These are phyloP conservation scores for Siniperca scherzeri DNA, from an alignment of 2,797 vertebrate species.

Conservation along the genomic window DNA sequence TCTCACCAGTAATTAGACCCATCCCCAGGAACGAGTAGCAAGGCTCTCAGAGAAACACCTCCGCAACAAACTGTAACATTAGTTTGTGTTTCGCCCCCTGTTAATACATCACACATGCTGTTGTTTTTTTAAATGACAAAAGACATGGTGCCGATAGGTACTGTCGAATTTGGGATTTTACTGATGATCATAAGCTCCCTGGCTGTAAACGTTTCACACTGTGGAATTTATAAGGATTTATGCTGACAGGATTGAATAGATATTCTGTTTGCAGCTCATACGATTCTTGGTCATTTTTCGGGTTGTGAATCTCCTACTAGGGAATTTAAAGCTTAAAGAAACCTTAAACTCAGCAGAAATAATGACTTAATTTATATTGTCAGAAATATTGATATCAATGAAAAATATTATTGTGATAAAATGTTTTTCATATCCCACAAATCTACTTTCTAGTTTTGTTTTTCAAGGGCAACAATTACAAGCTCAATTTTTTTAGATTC, in stretches of 20 bases:
- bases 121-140: neutral
- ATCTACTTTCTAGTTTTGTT: neutral
- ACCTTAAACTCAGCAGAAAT: neutral
- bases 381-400: neutral
- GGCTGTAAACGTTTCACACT: neutral
- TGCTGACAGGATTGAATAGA: neutral
- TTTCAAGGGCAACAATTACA: slow-evolving; percentile 9
- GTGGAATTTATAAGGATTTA: neutral
- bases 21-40: neutral
- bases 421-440: neutral
- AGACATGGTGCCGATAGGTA: neutral
- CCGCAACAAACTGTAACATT: neutral
- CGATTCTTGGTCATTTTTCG: neutral
- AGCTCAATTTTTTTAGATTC: neutral
- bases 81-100: rapidly evolving
- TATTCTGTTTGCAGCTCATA: neutral
- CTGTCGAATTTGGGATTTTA: neutral
- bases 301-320: neutral
- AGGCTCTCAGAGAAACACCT: neutral
- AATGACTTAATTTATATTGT: neutral
- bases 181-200: neutral
- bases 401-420: neutral
- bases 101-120: neutral
- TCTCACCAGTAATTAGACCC: slow-evolving; percentile 26
- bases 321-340: neutral